A percentile compares a stretch with the other conserved stretches of the same genome.
Conservation (phyloP, 2,113 vertebrate species). For the Zapus hudsonius region DNA sequence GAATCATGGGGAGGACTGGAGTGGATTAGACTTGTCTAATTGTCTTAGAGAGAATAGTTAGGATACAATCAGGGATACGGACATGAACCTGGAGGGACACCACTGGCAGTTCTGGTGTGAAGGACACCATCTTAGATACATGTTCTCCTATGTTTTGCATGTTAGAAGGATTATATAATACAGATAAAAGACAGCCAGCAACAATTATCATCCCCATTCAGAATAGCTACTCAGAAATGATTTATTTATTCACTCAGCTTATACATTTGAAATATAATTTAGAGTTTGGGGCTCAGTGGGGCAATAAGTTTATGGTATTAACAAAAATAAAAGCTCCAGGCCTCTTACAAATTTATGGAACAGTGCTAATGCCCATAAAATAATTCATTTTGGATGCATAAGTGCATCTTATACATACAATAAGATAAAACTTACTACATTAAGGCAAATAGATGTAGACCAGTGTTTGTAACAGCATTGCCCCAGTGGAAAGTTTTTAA, state of each 20-base stretch:
- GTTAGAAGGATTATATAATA: background rate
- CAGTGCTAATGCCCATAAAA: background rate
- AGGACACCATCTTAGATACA: background rate
- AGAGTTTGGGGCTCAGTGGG: background rate
- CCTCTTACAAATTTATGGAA: background rate
- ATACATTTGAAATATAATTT: background rate
- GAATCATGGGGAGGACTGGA: background rate
- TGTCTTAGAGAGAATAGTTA: background rate
- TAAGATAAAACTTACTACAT: background rate
- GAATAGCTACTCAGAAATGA: background rate
- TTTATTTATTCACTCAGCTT: background rate
- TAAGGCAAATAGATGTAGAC: background rate
- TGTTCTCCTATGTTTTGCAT: background rate
- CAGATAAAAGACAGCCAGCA: background rate
- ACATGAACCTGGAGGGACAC: background rate
- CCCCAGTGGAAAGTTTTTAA: background rate
- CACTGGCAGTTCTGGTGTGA: too few relatives aligned
- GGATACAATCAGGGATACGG: too few relatives aligned
- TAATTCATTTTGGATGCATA: background rate
- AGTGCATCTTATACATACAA: background rate
- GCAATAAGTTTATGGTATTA: background rate
- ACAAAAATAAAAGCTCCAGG: background rate
- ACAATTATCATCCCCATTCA: background rate
- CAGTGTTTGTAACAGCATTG: background rate
- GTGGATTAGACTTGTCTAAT: background rate